Evolutionary conservation across 2,113 vertebrate genomes (phyloP), one percentile per base, ranked within the genome.

Genomic region (Marmota flaviventris): DNA sequence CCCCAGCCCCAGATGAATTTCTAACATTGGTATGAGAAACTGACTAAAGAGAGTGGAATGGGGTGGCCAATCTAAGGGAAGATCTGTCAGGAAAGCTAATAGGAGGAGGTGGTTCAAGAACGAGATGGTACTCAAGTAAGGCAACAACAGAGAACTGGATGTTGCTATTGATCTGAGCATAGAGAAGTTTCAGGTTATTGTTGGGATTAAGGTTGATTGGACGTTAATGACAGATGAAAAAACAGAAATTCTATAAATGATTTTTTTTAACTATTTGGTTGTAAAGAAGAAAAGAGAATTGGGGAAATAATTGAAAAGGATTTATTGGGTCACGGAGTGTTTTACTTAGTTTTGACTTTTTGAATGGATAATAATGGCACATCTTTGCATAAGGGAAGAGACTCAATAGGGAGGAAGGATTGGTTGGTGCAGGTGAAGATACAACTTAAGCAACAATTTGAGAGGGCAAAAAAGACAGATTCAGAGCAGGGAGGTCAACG

Each of bases 201-300:
- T 79, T 82, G 67, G 37, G 85, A 67, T 11, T 69, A 61, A 58
- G 61, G 25, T n/a, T 56, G 39, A 65, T 4, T 65, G 37, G n/a
- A 93, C 81, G 45, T 61, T 53, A 88, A 79, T 76, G 37, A 17
- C 42, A 93, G 63, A 48, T 83, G 39, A 88, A 88, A 14, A 84
- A 90, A 37, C 34, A 63, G 82, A 76, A 77, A 56, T 4, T 0
- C 2, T 0, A 82, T 20, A 1, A 67, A n/a, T 88, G 34, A 18
- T 16, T 45, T 37, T 89, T 63, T 83, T 63, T 29, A 90, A 67
- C 7, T 82, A 16, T 34, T 34, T 69, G 37, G 56, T 78, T 69
- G 8, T 85, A 37, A 78, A 82, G 45, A 24, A 70, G 73, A 70
- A 88, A 81, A 79, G 17, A 81, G 42, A 90, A 69, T 73, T 72